phyloP scores from a whole-genome alignment of 2,888 invertebrate species.

The Alcis repandata region DNA sequence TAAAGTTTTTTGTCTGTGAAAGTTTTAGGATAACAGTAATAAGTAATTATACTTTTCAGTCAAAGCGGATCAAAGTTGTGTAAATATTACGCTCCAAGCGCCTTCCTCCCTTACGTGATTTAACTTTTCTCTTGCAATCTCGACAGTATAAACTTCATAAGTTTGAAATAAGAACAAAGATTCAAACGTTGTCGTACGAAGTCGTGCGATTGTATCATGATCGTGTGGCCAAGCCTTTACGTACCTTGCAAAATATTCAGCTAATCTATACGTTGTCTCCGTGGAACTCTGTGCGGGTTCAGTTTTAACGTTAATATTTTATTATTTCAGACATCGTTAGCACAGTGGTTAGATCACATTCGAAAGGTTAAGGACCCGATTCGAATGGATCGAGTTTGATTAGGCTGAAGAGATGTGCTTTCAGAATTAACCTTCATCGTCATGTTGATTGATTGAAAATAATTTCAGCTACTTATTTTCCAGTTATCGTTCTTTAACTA shows the following conservation, averaged over 20 bases:
- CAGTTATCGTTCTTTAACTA: neutral
- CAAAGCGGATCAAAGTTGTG: too few relatives aligned
- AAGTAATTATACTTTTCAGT: too few relatives aligned
- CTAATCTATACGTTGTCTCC: neutral
- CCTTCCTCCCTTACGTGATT: too few relatives aligned
- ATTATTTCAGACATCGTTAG: neutral
- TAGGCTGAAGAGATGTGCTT: neutral
- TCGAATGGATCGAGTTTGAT: neutral
- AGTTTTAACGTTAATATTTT: neutral
- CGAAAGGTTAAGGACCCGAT: neutral
- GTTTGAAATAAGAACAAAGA: too few relatives aligned
- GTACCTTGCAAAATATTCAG: neutral
- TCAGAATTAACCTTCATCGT: neutral
- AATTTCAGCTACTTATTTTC: neutral
- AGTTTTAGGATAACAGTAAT: too few relatives aligned
- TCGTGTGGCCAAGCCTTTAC: neutral
- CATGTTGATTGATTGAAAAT: neutral
- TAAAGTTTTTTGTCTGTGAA: too few relatives aligned
- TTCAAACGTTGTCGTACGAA: neutral
- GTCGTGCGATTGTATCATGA: neutral
- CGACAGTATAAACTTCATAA: too few relatives aligned
- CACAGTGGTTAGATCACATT: conserved; percentile 5
- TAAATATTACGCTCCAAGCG: too few relatives aligned
- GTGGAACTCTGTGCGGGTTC: neutral
- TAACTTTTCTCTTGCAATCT: too few relatives aligned